phyloP scores from a whole-genome alignment of 2,797 vertebrate species.

The Emydoidea blandingii region DNA sequence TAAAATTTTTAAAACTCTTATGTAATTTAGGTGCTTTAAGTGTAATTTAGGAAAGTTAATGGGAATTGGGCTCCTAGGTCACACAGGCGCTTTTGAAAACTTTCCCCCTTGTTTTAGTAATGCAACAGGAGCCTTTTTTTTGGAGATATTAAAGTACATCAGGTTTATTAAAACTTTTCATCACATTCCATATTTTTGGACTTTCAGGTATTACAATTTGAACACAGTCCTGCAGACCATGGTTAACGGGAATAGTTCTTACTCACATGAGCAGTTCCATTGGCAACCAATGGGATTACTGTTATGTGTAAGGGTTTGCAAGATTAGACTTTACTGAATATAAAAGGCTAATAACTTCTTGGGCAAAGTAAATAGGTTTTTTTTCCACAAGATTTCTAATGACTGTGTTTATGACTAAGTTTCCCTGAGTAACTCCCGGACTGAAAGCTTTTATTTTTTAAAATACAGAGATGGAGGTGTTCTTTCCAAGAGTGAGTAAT shows the following conservation, averaged over 20 bases:
- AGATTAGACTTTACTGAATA: conserved; percentile 14
- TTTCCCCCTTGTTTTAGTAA: accelerated
- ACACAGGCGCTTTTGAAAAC: background rate
- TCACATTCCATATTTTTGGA: accelerated
- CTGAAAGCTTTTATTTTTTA: conserved; percentile 51
- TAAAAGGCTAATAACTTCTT: conserved; percentile 37
- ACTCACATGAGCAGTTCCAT: accelerated
- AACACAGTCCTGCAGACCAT: background rate
- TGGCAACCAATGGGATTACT: background rate
- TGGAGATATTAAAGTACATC: background rate
- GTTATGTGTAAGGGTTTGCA: conserved; percentile 2
- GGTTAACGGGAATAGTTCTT: accelerated
- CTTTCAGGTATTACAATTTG: background rate
- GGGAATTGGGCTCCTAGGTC: background rate
- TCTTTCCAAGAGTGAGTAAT: conserved; percentile 75
- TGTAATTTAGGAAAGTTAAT: conserved; percentile 1
- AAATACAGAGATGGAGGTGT: conserved; percentile 65
- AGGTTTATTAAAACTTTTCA: background rate
- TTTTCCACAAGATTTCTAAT: conserved; percentile 16
- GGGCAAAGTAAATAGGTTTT: conserved; percentile 14
- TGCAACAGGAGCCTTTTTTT: accelerated
- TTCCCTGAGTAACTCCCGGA: conserved; percentile 62
- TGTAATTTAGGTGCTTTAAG: background rate
- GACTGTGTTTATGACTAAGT: background rate
- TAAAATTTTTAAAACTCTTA: conserved; percentile 42